Conservation (phyloP, 2,113 vertebrate species). For the Empidonax alnorum region DNA sequence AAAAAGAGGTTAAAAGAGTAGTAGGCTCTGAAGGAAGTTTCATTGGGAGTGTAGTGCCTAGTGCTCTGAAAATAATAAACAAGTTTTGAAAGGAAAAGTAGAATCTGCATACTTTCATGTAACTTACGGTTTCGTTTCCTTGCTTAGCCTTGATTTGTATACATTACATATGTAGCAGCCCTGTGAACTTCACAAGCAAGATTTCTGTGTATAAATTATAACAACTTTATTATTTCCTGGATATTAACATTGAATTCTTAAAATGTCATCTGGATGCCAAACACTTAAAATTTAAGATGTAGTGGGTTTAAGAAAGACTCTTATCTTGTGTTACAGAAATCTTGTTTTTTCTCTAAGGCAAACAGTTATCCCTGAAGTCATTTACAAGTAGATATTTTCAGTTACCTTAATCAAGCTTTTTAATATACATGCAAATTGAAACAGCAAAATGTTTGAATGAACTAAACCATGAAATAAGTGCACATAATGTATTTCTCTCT, state of each 20-base stretch:
- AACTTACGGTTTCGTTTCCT: constrained; percentile 7
- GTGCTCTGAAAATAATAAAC: neutral
- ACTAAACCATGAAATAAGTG: neutral
- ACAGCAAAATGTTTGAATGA: constrained; percentile 1
- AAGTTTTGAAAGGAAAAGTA: constrained; percentile 12
- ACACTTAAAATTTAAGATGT: constrained; percentile 29
- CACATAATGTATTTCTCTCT: neutral
- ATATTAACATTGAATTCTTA: constrained; percentile 38
- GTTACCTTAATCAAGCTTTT: constrained; percentile 43
- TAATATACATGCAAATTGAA: constrained; percentile 65
- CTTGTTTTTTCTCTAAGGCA: constrained; percentile 44
- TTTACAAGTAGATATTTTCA: constrained; percentile 27
- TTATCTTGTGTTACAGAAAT: constrained; percentile 42
- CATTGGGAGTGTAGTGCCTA: neutral
- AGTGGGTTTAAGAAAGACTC: neutral
- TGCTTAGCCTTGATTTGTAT: constrained; percentile 16
- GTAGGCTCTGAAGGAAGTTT: neutral
- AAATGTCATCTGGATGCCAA: constrained; percentile 49
- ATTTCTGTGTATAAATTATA: constrained; percentile 35
- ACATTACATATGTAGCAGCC: neutral
- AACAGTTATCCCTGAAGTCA: constrained; percentile 25
- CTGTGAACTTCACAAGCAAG: neutral
- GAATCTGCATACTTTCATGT: constrained; percentile 40
- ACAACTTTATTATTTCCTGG: constrained; percentile 58
- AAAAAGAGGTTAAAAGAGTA: neutral